phyloP scores from a whole-genome alignment of 2,888 invertebrate genomes.

The Agrotis segetum region DNA sequence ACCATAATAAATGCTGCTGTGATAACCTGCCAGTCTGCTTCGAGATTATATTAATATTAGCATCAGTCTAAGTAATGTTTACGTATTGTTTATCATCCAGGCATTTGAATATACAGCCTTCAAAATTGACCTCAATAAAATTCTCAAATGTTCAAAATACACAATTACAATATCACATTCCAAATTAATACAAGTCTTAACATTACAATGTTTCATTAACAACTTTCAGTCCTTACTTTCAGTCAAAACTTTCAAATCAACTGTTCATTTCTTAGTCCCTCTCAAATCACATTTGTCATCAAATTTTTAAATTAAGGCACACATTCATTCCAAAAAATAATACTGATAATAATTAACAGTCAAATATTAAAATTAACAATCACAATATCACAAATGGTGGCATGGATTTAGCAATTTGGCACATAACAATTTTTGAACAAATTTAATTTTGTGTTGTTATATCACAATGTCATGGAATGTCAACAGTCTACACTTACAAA shows the following conservation, averaged over 20 bases:
- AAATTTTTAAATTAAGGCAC: conserved; percentile 57
- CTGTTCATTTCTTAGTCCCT: conserved; percentile 7
- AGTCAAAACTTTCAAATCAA: conserved; percentile 34
- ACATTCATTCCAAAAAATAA: conserved; percentile 61
- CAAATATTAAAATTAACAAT: conserved; percentile 53
- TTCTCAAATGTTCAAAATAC: conserved; percentile 9
- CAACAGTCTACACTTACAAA: conserved; percentile 6
- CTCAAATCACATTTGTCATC: conserved; percentile 31
- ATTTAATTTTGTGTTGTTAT: conserved; percentile 42
- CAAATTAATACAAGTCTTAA: conserved; percentile 46
- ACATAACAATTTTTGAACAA: conserved; percentile 63
- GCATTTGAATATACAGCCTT: conserved; percentile 5
- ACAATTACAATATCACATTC: conserved; percentile 45
- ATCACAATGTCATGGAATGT: conserved; percentile 65
- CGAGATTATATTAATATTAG: conserved; percentile 13
- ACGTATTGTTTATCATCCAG: neutral
- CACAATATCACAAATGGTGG: conserved; percentile 57
- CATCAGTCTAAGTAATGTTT: conserved; percentile 22
- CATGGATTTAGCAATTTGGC: conserved; percentile 66
- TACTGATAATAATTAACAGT: conserved; percentile 68
- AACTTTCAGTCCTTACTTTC: conserved; percentile 39
- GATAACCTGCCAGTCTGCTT: conserved; percentile 24
- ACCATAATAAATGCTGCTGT: conserved; percentile 37
- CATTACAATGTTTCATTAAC: conserved; percentile 45
- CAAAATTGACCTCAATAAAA: neutral